Evolutionary conservation across 2,888 invertebrate species (phyloP).

Genomic region (Parnassius glacialis): DNA sequence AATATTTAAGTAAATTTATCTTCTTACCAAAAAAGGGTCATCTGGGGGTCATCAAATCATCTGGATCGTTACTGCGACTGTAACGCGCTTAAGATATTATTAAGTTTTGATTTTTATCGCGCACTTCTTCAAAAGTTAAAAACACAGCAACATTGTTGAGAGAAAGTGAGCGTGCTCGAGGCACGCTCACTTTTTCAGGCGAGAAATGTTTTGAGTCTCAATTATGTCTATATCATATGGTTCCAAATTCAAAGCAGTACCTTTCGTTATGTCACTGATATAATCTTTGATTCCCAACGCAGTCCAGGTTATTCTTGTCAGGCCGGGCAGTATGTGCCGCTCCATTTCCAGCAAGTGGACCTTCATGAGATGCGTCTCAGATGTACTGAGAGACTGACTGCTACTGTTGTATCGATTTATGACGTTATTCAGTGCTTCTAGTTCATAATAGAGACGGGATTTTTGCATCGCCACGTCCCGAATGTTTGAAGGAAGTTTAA

Average conservation of each 20-base stretch:
- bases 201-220: no score
- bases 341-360: constrained; percentile 86
- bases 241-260: constrained; percentile 34
- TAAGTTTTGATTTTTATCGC: no score
- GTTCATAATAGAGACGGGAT: constrained; percentile 83
- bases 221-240: no score
- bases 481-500: constrained; percentile 68
- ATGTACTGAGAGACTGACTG: constrained; percentile 83
- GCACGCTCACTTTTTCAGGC: no score
- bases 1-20: no score
- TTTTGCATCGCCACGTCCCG: constrained; percentile 82
- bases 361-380: constrained; percentile 87
- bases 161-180: no score
- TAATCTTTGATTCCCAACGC: constrained; percentile 91
- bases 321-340: constrained; percentile 88
- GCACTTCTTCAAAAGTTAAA: no score
- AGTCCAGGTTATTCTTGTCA: constrained; percentile 92
- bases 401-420: constrained; percentile 84
- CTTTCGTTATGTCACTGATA: constrained; percentile 71
- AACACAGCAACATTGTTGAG: no score
- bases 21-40: no score
- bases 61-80: no score
- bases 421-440: constrained; percentile 81
- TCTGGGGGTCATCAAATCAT: no score
- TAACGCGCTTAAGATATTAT: no score